Conservation (phyloP, 1,140 invertebrate species). For the Listronotus oregonensis region DNA sequence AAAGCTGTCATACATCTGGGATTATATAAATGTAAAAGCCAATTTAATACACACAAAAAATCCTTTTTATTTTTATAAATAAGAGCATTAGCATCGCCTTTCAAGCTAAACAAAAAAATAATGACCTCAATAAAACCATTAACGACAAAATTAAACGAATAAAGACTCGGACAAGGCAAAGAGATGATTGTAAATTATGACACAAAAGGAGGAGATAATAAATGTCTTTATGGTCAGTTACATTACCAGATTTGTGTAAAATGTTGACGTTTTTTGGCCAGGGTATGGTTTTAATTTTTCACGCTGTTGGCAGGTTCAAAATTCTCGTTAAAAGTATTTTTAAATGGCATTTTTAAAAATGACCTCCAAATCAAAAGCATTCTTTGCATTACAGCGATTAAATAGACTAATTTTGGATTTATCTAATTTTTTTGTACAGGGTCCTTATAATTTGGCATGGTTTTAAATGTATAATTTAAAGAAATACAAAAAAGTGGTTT, state of each 20-base stretch:
- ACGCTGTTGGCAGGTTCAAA: slow-evolving; percentile 17
- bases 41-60: background rate
- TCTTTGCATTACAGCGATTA: no score
- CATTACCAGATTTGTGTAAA: slow-evolving; percentile 27
- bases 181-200: slow-evolving; percentile 28
- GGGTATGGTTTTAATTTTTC: slow-evolving; percentile 22
- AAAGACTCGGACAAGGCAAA: slow-evolving; percentile 14
- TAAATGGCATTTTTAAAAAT: background rate
- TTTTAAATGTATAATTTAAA: no score
- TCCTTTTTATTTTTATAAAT: slow-evolving; percentile 2
- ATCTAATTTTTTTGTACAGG: no score
- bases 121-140: slow-evolving; percentile 29
- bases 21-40: no score
- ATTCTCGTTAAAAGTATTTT: background rate
- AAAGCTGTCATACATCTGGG: no score
- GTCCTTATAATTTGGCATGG: no score
- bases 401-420: no score
- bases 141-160: slow-evolving; percentile 22
- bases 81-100: slow-evolving; percentile 10
- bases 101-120: slow-evolving; percentile 18
- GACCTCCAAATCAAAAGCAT: background rate
- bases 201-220: slow-evolving; percentile 22
- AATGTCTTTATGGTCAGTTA: slow-evolving; percentile 26
- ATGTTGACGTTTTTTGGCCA: slow-evolving; percentile 31
- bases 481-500: no score